Evolutionary conservation across 2,113 vertebrate species (phyloP).

Genomic region (Cryptotis parvus): DNA sequence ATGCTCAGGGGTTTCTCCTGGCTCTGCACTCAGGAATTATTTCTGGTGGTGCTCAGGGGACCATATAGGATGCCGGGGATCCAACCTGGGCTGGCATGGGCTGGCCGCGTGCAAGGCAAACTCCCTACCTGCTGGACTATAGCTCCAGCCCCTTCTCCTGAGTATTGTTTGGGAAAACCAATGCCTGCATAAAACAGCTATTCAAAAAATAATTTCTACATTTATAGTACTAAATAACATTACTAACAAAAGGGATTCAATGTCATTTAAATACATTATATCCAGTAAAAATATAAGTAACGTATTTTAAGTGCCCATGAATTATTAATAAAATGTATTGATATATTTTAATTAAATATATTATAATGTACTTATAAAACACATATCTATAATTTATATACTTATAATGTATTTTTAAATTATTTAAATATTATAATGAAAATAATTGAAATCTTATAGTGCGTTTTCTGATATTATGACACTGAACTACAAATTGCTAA

Average conservation of each 20-base stretch:
- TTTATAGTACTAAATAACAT: background rate
- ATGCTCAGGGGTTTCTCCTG: no score
- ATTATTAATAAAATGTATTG: background rate
- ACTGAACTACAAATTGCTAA: background rate
- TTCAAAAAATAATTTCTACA: background rate
- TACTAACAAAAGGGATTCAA: background rate
- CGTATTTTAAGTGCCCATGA: background rate
- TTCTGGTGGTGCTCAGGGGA: no score
- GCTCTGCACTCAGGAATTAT: no score
- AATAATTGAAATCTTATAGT: background rate
- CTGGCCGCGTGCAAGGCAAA: no score
- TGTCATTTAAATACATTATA: background rate
- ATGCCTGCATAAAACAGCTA: background rate
- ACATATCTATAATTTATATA: no score
- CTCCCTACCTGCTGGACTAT: no score
- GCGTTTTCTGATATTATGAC: background rate
- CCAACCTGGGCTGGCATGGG: no score
- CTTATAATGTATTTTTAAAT: no score
- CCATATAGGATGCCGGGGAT: no score
- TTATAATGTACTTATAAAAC: no score
- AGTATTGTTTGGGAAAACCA: no score
- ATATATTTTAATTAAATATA: background rate
- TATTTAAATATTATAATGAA: background rate
- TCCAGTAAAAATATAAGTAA: background rate
- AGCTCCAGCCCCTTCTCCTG: no score